Evolutionary conservation across 2,113 vertebrate species (phyloP).

Genomic region (Dissostichus mawsoni): DNA sequence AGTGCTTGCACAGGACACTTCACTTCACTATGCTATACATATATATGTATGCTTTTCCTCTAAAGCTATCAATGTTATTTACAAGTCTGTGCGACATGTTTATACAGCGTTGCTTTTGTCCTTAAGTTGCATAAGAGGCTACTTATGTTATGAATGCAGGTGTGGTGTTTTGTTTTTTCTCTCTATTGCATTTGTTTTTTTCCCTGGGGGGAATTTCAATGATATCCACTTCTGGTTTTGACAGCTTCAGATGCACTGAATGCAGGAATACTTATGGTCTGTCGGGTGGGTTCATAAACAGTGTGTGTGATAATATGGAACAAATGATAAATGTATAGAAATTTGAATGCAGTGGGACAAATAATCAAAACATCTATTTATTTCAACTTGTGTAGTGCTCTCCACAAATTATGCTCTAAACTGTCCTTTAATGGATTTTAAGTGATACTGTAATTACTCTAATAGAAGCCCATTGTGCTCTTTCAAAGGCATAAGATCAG

Average conservation of each 20-base stretch:
- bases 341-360: conserved; percentile 30
- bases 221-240: conserved; percentile 52
- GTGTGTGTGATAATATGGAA: conserved; percentile 17
- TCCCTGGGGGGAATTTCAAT: conserved; percentile 33
- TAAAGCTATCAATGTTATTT: conserved; percentile 34
- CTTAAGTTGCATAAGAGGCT: conserved; percentile 45
- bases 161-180: conserved; percentile 50
- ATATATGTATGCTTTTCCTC: background rate
- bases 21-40: background rate
- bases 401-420: conserved; percentile 9
- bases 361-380: conserved; percentile 18
- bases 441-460: conserved; percentile 40
- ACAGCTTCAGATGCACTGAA: conserved; percentile 52
- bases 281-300: conserved; percentile 24
- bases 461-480: conserved; percentile 29
- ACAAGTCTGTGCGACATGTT: conserved; percentile 47
- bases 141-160: conserved; percentile 38
- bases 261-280: conserved; percentile 22
- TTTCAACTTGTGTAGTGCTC: conserved; percentile 7
- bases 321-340: conserved; percentile 34
- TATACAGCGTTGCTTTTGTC: conserved; percentile 34
- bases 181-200: conserved; percentile 49
- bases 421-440: conserved; percentile 34
- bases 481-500: conserved; percentile 36
- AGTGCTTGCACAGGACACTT: background rate